phyloP scores from a whole-genome alignment of 2,888 invertebrate species.

The Heteromyza rotundicornis region DNA sequence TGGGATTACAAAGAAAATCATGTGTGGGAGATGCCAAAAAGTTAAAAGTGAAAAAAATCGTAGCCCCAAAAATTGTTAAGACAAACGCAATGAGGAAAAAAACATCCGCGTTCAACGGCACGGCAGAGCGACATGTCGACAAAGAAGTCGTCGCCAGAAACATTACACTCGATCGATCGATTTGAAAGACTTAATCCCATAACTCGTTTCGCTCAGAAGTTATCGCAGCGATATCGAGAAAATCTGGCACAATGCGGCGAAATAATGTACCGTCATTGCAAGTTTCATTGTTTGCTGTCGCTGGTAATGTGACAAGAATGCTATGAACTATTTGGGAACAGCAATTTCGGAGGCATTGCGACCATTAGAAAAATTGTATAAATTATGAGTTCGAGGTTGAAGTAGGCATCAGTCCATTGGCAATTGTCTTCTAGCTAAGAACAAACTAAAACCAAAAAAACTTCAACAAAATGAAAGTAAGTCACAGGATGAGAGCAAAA shows the following conservation, averaged over 20 bases:
- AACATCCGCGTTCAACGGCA: conserved; percentile 19
- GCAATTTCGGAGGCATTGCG: no score
- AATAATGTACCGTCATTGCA: no score
- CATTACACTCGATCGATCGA: not conserved
- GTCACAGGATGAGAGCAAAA: no score
- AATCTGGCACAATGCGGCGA: not conserved
- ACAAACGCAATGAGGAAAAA: no score
- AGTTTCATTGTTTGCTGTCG: not conserved
- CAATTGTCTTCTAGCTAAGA: conserved; percentile 13
- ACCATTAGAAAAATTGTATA: conserved; percentile 20
- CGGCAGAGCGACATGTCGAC: not conserved
- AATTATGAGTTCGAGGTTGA: conserved; percentile 11
- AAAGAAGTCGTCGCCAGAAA: not conserved
- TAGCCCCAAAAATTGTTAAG: no score
- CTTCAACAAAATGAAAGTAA: conserved; percentile 30
- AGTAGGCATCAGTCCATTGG: conserved; percentile 18
- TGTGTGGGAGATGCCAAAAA: not conserved
- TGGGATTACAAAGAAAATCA: not conserved
- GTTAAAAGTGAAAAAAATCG: not conserved
- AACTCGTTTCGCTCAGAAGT: not conserved
- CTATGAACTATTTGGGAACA: no score
- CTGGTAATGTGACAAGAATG: not conserved
- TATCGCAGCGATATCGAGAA: not conserved
- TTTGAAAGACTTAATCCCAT: not conserved
- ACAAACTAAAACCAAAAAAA: not conserved